phyloP scores from a whole-genome alignment of 2,888 invertebrate genomes.

The Ectemnius continuus region DNA sequence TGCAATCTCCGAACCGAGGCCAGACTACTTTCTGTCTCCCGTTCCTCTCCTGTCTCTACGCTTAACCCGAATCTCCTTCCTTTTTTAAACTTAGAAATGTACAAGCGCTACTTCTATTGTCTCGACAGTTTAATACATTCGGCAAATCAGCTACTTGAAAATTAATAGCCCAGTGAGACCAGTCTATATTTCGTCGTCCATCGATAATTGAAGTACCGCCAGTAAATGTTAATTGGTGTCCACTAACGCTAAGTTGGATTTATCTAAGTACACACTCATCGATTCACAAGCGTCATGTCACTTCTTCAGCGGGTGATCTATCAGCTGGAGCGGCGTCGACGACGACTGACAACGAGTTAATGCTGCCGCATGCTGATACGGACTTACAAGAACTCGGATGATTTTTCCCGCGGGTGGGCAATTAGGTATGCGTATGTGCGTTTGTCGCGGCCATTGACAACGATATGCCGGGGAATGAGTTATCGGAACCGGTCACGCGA shows the following conservation, averaged over 20 bases:
- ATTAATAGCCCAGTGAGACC: conserved; percentile 53
- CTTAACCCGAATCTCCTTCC: no score
- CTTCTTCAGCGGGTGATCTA: conserved; percentile 56
- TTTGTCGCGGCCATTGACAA: conserved; percentile 43
- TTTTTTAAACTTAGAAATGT: no score
- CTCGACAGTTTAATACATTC: not conserved
- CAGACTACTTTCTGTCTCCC: conserved; percentile 30
- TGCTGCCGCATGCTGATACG: no score
- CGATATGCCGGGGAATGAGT: conserved; percentile 33
- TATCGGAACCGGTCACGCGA: conserved; percentile 49
- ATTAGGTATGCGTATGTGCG: conserved; percentile 53
- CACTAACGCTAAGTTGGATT: conserved; percentile 65
- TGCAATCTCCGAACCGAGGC: conserved; percentile 67
- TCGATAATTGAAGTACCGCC: conserved; percentile 45
- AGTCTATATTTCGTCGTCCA: conserved; percentile 58
- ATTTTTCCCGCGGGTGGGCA: conserved; percentile 45
- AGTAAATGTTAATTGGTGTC: conserved; percentile 59
- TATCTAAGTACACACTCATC: conserved; percentile 34
- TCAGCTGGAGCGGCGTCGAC: conserved; percentile 27
- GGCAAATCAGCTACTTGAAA: conserved; percentile 8
- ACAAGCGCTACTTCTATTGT: not conserved
- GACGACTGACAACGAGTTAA: no score
- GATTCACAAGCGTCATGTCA: conserved; percentile 51
- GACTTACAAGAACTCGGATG: not conserved
- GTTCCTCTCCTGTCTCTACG: conserved; percentile 13